Base-by-base conservation (phyloP, 53 echinoderm and acorn worm genomes). In the Henricia sp. region DNA sequence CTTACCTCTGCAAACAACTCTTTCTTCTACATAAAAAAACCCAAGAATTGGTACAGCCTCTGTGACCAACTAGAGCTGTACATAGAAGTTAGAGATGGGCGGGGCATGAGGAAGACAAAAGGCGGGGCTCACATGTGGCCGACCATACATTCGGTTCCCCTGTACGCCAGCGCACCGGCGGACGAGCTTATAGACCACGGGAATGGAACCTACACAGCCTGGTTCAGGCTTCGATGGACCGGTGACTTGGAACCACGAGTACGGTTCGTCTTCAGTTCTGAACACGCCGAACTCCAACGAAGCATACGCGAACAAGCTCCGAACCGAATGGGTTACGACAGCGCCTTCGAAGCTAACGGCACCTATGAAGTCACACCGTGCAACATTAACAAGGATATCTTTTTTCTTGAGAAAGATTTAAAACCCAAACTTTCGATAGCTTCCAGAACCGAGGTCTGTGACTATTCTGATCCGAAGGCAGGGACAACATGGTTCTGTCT, bases 401-500 rank as follows among this genome's bases (percentile, higher is more conserved):
- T 39, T 37, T 67, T 37, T 24, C 37, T 67, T 10, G 67, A n/a
- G 3, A 38, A 23, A 13, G 39, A 37, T 6, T 39, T 28, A 1
- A 2, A 38, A 39, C 13, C 0, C 20, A 6, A 2, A 0, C 28
- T 38, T 20, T 67, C 67, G 21, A 38, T 20, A 14, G 13, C 32
- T 1, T 77, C 59, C 11, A 1, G 8, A 8, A 37, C 37, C 3
- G 67, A 67, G 12, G 23, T 38, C 67, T 67, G 92, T 63, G 77
- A 92, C 66, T 85, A 70, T 10, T 77, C 84, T 25, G 87, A 88
- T 62, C 23, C 50, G 28, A 48, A 30, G 20, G 77, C 82, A 21
- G 75, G 63, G 6, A 88, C 78, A 0, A 85, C 88, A 4, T 92
- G 92, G 92, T 92, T 77, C 37, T 92, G 92, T 23, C 51, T 46